Conservation (phyloP, 2,113 vertebrate species). For the Myotis lucifugus region DNA sequence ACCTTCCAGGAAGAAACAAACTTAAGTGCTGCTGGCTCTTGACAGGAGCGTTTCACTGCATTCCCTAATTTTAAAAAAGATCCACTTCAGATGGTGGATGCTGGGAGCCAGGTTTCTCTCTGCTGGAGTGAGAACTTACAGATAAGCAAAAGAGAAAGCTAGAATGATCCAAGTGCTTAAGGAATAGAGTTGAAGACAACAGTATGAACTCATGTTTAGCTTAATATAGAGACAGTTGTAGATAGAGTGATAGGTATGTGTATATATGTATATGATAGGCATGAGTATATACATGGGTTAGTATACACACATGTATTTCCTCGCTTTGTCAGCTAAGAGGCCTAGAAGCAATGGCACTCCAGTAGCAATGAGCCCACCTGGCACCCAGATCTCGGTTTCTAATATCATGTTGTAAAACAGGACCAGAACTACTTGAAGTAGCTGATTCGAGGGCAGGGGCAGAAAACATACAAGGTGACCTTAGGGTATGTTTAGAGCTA, state of each 20-base stretch:
- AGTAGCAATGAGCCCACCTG: not conserved
- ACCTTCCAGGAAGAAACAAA: not conserved
- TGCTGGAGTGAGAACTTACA: not conserved
- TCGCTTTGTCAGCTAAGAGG: not conserved
- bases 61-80: not conserved
- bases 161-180: not conserved
- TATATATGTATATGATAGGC: rapidly evolving
- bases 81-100: not conserved
- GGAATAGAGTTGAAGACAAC: not conserved
- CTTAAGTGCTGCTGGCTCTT: not conserved
- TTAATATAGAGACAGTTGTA: not conserved
- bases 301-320: not conserved
- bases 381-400: not conserved
- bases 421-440: not conserved
- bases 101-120: not conserved
- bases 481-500: not conserved
- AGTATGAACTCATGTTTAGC: not conserved
- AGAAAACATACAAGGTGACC: not conserved
- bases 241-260: not conserved
- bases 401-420: not conserved
- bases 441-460: not conserved
- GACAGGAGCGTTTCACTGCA: not conserved
- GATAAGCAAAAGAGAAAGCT: not conserved
- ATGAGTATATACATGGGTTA: rapidly evolving
- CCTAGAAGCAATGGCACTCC: not conserved